Evolutionary conservation across 2,113 vertebrate species (phyloP).

Genomic region (Gallinago paraguaiae): DNA sequence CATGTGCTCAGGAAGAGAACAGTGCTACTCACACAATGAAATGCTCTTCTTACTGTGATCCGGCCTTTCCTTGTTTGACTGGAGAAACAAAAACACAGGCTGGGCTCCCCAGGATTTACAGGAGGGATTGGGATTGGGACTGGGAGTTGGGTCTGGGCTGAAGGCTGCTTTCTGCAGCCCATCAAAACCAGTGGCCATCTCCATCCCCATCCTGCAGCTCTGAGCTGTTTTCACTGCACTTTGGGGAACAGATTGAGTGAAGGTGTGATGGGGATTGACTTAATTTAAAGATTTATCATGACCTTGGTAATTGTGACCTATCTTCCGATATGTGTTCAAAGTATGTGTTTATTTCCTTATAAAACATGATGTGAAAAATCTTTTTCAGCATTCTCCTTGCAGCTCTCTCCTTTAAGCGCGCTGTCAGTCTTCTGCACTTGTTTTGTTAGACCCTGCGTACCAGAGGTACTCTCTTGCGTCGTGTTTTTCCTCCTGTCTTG

Average conservation of each 20-base stretch:
- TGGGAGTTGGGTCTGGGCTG: background rate
- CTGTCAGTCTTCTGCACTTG: background rate
- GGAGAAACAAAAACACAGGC: background rate
- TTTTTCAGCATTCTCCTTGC: background rate
- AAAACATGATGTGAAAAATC: rapidly evolving
- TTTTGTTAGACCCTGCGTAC: background rate
- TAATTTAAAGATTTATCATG: rapidly evolving
- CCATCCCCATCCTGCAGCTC: background rate
- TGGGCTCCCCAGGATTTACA: background rate
- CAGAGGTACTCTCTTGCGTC: background rate
- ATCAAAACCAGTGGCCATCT: rapidly evolving
- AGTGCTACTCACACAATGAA: background rate
- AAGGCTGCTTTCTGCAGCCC: background rate
- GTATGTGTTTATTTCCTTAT: background rate
- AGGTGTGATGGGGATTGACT: background rate
- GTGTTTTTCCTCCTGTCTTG: background rate
- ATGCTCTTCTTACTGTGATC: background rate
- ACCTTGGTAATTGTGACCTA: background rate
- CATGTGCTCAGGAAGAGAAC: background rate
- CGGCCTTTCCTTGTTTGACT: background rate
- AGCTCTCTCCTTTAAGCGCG: background rate
- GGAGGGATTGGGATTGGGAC: background rate
- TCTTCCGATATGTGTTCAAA: background rate
- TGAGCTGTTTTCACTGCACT: background rate
- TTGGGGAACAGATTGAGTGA: rapidly evolving